Percentiles rank a stretch among this genome's conserved stretches.
Conservation (phyloP, 2,888 invertebrate species). For the Eilema caniola region DNA sequence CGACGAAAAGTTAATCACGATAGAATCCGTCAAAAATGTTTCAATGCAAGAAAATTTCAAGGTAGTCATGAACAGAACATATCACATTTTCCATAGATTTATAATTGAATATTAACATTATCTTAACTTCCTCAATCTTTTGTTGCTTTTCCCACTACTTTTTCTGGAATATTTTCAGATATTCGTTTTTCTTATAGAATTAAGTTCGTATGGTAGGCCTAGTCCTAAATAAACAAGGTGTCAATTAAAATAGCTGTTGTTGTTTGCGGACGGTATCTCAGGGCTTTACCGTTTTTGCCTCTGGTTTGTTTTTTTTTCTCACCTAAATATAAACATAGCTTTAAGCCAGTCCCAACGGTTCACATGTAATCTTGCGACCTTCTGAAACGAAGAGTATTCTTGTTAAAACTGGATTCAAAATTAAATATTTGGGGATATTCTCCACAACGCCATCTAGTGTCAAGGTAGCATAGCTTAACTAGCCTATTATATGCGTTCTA, state of each 20-base stretch:
- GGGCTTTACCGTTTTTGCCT: neutral
- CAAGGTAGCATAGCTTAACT: too few species aligned
- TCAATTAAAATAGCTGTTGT: neutral
- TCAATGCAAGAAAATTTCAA: neutral
- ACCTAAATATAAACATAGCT: neutral
- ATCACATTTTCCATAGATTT: too few species aligned
- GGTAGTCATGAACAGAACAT: neutral
- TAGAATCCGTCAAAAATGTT: too few species aligned
- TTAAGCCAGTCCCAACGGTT: neutral
- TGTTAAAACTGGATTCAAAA: neutral
- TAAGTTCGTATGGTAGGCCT: neutral
- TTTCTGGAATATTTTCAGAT: neutral
- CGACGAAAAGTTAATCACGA: too few species aligned
- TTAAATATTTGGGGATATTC: too few species aligned
- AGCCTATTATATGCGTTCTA: too few species aligned
- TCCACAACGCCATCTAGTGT: too few species aligned
- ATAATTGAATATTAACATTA: too few species aligned
- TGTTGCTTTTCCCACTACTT: neutral
- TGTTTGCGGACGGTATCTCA: constrained; percentile 1
- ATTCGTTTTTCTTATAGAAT: neutral
- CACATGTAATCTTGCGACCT: neutral
- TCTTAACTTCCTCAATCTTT: too few species aligned
- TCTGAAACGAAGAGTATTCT: neutral
- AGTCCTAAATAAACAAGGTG: constrained; percentile 10
- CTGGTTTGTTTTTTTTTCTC: constrained; percentile 1